These are phyloP conservation scores for Denticeps clupeoides DNA, from an alignment of 2,797 vertebrate genomes.

Conservation along the genomic window DNA sequence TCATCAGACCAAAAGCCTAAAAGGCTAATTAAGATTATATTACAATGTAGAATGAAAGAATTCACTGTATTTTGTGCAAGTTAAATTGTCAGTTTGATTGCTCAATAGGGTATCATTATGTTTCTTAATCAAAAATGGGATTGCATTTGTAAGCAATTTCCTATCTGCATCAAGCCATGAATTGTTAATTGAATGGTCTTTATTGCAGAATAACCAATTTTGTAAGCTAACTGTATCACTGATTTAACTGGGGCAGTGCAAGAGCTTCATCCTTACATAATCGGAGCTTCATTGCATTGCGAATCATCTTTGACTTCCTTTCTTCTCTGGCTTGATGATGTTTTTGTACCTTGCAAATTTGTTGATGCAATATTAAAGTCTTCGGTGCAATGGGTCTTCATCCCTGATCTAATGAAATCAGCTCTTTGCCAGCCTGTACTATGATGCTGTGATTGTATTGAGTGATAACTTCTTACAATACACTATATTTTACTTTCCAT, in stretches of 20 bases:
- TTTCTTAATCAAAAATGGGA: neutral
- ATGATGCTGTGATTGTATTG: no score
- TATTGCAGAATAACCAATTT: neutral
- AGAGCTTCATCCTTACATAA: neutral
- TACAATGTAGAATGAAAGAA: no score
- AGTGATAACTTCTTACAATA: no score
- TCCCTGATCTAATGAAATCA: neutral
- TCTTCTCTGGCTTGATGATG: neutral
- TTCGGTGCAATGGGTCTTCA: neutral
- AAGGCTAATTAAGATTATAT: no score
- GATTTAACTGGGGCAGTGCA: neutral
- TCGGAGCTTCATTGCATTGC: neutral
- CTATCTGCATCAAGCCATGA: neutral
- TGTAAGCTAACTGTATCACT: neutral
- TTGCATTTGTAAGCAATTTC: neutral
- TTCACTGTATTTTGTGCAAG: neutral
- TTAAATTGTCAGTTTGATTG: neutral
- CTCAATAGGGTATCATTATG: neutral
- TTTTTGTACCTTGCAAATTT: neutral
- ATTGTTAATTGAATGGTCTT: neutral
- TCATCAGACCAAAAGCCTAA: no score
- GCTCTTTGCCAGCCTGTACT: no score
- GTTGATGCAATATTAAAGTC: neutral
- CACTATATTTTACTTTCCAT: no score
- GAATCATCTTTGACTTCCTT: neutral